phyloP scores from a whole-genome alignment of 2,113 vertebrate genomes.

The Podilymbus podiceps region DNA sequence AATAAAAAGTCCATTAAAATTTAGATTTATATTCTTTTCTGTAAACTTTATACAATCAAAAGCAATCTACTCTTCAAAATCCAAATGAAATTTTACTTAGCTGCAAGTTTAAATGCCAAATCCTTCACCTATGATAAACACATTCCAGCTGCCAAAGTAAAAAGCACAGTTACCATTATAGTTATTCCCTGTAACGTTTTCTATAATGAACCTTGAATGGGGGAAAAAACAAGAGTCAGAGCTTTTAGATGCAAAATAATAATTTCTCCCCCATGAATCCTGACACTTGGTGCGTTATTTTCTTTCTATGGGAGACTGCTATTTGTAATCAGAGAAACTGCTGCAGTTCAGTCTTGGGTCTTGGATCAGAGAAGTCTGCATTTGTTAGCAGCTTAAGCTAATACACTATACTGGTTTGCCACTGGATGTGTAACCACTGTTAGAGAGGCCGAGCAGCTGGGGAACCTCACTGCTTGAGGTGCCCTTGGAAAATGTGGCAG shows the following conservation, averaged over 20 bases:
- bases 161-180: background rate
- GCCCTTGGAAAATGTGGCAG: background rate
- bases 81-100: background rate
- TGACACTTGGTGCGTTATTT: background rate
- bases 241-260: background rate
- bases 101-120: background rate
- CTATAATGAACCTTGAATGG: background rate
- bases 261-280: background rate
- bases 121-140: background rate
- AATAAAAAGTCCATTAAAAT: slow-evolving; percentile 33
- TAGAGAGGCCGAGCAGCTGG: background rate
- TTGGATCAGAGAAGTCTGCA: background rate
- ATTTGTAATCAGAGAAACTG: background rate
- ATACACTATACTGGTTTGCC: background rate
- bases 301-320: background rate
- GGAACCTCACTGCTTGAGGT: background rate
- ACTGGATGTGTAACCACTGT: background rate
- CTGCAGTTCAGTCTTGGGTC: background rate
- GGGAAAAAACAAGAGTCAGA: background rate
- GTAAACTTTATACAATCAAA: background rate
- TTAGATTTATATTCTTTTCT: background rate
- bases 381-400: background rate
- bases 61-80: background rate
- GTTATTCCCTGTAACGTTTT: background rate
- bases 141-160: background rate